Base-by-base conservation (phyloP, 1,140 invertebrate genomes). In the Nephotettix cincticeps region DNA sequence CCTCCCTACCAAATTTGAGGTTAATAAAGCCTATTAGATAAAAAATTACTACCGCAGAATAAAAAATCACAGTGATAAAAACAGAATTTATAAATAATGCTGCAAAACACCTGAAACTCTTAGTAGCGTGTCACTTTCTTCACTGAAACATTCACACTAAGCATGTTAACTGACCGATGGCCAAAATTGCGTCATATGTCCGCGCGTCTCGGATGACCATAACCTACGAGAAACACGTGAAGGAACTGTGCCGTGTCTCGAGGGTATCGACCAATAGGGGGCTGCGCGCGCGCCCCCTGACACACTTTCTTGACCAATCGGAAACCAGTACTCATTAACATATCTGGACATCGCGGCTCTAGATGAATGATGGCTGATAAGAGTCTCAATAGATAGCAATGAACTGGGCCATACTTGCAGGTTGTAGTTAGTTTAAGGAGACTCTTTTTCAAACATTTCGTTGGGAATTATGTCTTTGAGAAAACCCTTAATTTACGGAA, bases 201-300 rank as follows among this genome's bases (percentile, higher is more conserved):
- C 6, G 17, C 36, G 17, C 36, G 17, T 9, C 36, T 9, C 36
- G 36, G 36, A 9, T 21, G 47, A 54, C 47, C 47, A 54, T 54
- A 54, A 54, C 47, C 47, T 54, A 54, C 23, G 19, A 4, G n/a
- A 54, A 54, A 21, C 47, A 54, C 47, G 47, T 54, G 47, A 54
- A 54, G 47, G 47, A 11, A 54, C 47, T 54, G 47, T 43, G 9
- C 9, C 9, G 9, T 11, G 47, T 21, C 6, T 54, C 47, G 13
- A n/a, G 21, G 6, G 4, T 21, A n/a, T 6, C 4, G 13, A 4
- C 6, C 47, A 11, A 11, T 54, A 4, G 13, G 13, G 19, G 4
- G 47, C 13, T 21, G 47, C 47, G 19, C 23, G 47, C 47, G 47
- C 47, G 13, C 36, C 11, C 23, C 47, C 6, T 54, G 47, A 54